phyloP scores from a whole-genome alignment of 2,888 invertebrate genomes.

The Habrosyne pyritoides region DNA sequence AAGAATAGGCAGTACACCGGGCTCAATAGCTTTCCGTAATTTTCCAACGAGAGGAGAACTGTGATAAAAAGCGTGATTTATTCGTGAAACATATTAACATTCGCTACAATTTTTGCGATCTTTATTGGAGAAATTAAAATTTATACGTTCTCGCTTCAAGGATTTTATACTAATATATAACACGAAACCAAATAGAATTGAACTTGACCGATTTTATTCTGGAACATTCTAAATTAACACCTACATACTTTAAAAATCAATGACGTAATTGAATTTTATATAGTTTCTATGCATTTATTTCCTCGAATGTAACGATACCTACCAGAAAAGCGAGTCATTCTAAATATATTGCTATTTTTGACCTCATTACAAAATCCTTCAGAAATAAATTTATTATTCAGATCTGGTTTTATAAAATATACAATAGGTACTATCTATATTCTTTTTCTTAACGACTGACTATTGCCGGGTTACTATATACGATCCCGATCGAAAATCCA shows the following conservation, averaged over 20 bases:
- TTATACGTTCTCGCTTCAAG: not conserved
- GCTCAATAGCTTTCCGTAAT: not conserved
- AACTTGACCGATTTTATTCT: not conserved
- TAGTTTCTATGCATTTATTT: not conserved
- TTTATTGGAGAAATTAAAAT: not conserved
- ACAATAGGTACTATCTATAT: too few species aligned
- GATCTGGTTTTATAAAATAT: too few species aligned
- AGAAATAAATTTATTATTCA: too few species aligned
- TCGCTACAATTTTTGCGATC: not conserved
- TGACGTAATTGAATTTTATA: not conserved
- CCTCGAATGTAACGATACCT: not conserved
- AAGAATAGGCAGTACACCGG: not conserved
- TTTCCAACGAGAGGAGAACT: too few species aligned
- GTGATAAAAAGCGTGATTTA: not conserved
- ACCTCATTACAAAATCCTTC: too few species aligned
- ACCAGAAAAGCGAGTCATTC: too few species aligned
- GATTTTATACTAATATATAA: too few species aligned
- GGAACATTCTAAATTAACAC: not conserved
- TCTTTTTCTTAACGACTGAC: too few species aligned
- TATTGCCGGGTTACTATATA: too few species aligned
- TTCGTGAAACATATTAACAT: not conserved
- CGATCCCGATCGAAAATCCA: too few species aligned
- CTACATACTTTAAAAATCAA: not conserved
- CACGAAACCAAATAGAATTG: not conserved
- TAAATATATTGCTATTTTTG: too few species aligned